Evolutionary conservation across 2,888 invertebrate genomes (phyloP), one percentile per base, ranked within the genome.

Genomic region (Chydorus sphaericus): DNA sequence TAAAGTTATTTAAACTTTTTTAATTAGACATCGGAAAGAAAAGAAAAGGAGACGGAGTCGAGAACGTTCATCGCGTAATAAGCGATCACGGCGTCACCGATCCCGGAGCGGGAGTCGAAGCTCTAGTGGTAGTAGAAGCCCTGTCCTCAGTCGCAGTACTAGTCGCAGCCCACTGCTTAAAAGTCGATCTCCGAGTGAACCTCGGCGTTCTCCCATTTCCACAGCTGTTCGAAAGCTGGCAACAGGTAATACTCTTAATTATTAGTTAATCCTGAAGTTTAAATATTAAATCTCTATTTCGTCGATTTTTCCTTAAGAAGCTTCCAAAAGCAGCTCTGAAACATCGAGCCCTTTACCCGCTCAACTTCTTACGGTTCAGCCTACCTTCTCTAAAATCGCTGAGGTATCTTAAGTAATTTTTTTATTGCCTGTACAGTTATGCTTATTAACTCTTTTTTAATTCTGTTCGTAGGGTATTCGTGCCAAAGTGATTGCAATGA

Each of bases 401-500:
- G 55, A 55, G 55, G 55, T 55, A 49, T 18, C 16, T 18, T 2
- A n/a, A 20, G 11, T n/a, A n/a, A 4, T 1, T 11, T 3, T 10
- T 28, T 38, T 2, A 16, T 18, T 44, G 28, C 1, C 39, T 16
- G 7, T 44, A 29, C 5, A 31, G 11, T 18, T 38, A 2, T 44
- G n/a, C 5, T 54, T 20, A 14, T n/a, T 30, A 2, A 18, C 23
- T 31, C n/a, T 48, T n/a, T 1, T 30, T 30, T n/a, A n/a, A n/a
- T n/a, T n/a, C n/a, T n/a, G n/a, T 29, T 48, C 36, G n/a, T 37
- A 55, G 55, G 55, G 55, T 33, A 38, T 55, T 6, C 31, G 48
- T 36, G 55, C 55, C 33, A 55, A 55, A 33, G 55, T 55, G 8
- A 37, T 48, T 6, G 55, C 55, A 2, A 48, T 49, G 49, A 33